A percentile compares a stretch with the other conserved stretches of the same genome.
phyloP scores from a whole-genome alignment of 2,113 vertebrate species.

The Cnemophilus loriae region DNA sequence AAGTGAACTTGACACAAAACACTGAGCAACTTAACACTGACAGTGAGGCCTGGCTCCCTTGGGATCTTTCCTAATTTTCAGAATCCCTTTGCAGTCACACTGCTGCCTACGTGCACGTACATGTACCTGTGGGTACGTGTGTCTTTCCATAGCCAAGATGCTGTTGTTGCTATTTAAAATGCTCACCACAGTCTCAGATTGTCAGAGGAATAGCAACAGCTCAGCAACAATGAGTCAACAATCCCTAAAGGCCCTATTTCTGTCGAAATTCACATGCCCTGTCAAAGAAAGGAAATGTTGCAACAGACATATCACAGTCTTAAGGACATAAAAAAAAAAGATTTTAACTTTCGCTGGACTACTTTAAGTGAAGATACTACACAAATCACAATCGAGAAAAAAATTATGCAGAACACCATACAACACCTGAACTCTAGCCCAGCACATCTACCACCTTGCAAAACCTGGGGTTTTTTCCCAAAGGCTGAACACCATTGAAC shows the following conservation, averaged over 20 bases:
- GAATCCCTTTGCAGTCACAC: not conserved
- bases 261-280: not conserved
- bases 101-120: not conserved
- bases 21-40: not conserved
- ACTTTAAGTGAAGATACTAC: not conserved
- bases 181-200: not conserved
- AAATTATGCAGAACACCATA: not conserved
- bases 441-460: not conserved
- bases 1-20: not conserved
- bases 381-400: not conserved
- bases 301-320: not conserved
- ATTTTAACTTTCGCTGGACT: not conserved
- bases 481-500: not conserved
- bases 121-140: not conserved
- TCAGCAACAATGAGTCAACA: not conserved
- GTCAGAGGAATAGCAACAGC: not conserved
- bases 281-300: not conserved
- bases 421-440: not conserved
- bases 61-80: not conserved
- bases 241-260: not conserved
- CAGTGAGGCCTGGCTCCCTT: not conserved
- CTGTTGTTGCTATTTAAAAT: not conserved
- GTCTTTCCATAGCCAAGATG: not conserved
- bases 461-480: not conserved
- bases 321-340: not conserved